A percentile compares a stretch with the other conserved stretches of the same genome.
Evolutionary conservation across 2,113 vertebrate species (phyloP).

Genomic region (Phaethornis superciliosus): DNA sequence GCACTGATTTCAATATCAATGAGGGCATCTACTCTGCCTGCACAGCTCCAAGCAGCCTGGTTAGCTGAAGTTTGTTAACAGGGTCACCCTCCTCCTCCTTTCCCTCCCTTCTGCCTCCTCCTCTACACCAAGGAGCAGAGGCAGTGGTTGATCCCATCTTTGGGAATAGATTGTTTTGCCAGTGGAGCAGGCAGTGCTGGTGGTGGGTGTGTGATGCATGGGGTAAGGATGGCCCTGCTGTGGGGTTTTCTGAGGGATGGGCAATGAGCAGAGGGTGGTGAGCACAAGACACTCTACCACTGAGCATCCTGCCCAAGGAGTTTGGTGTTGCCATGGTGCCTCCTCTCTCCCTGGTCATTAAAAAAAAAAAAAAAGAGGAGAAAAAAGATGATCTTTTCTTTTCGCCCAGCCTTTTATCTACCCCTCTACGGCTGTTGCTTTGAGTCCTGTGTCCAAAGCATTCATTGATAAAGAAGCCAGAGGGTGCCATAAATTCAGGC

Average conservation of each 20-base stretch:
- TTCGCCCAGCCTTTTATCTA: conserved; percentile 60
- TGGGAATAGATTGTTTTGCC: background rate
- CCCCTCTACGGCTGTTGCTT: conserved; percentile 20
- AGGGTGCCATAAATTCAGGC: conserved; percentile 55
- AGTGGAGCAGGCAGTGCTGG: background rate
- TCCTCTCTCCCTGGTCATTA: background rate
- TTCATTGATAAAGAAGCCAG: conserved; percentile 47
- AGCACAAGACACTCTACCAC: background rate
- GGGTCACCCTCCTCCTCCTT: conserved; percentile 59
- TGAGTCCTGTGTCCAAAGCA: conserved; percentile 1
- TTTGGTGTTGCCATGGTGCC: conserved; percentile 63
- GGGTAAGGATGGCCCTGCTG: background rate
- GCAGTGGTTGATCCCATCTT: background rate
- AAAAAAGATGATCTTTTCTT: conserved; percentile 61
- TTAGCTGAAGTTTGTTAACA: conserved; percentile 79
- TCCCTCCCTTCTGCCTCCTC: background rate
- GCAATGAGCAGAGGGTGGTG: background rate
- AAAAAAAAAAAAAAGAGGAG: background rate
- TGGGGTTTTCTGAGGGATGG: background rate
- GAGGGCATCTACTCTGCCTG: conserved; percentile 9
- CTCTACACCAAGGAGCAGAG: background rate
- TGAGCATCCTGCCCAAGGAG: background rate
- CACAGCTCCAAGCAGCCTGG: conserved; percentile 28
- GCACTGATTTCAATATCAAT: conserved; percentile 87
- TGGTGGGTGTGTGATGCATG: background rate